Evolutionary conservation across 1,140 invertebrate genomes (phyloP).

Genomic region (Drosophila asahinai): DNA sequence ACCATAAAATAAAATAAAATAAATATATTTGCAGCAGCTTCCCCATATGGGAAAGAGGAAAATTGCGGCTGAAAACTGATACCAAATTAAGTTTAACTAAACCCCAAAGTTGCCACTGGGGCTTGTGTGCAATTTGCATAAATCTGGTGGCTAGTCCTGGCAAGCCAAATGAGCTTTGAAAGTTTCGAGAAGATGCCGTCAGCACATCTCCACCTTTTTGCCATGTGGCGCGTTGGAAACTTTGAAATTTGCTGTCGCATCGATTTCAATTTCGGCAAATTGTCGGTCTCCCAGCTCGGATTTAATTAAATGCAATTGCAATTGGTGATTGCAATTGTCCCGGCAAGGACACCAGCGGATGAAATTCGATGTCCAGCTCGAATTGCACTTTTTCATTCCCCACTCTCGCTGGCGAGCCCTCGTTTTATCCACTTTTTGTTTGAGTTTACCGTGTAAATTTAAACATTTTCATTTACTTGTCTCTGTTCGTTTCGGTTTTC

Average conservation of each 20-base stretch:
- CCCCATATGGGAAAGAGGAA: background rate
- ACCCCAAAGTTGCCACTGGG: slow-evolving; percentile 21
- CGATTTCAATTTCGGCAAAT: slow-evolving; percentile 37
- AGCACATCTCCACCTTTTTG: slow-evolving; percentile 22
- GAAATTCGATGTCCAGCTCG: slow-evolving; percentile 31
- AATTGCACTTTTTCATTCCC: slow-evolving; percentile 33
- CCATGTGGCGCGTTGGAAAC: slow-evolving; percentile 7
- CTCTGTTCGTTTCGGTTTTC: slow-evolving; percentile 6
- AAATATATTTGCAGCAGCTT: background rate
- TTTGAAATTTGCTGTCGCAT: slow-evolving; percentile 24
- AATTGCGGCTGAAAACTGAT: slow-evolving; percentile 5
- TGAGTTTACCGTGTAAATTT: slow-evolving; percentile 38
- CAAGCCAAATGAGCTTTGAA: slow-evolving; percentile 33
- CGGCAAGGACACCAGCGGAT: slow-evolving; percentile 12
- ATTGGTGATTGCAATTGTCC: background rate
- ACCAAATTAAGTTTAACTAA: slow-evolving; percentile 31
- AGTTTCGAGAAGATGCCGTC: slow-evolving; percentile 35
- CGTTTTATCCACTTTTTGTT: slow-evolving; percentile 15
- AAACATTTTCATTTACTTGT: slow-evolving; percentile 61
- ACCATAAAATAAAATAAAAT: background rate
- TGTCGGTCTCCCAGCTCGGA: slow-evolving; percentile 15
- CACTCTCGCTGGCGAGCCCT: background rate
- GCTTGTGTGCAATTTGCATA: slow-evolving; percentile 52
- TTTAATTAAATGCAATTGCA: slow-evolving; percentile 52
- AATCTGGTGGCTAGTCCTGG: slow-evolving; percentile 26